Base-by-base conservation (phyloP, 2,797 vertebrate species). In the Acropternis orthonyx region DNA sequence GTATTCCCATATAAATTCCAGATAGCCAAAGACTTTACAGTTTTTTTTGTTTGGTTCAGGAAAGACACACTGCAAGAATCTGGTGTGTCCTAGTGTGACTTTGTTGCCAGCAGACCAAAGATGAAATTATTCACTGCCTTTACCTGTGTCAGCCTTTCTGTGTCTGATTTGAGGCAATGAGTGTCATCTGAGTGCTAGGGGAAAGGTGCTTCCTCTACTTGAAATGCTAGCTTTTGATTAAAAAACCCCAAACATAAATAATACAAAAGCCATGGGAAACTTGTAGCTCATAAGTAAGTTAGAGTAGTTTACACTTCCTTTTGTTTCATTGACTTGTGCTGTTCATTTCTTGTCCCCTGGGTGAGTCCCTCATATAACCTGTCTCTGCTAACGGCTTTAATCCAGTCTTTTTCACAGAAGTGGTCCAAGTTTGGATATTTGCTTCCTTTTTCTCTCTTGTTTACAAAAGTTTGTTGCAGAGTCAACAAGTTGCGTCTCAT, bases 321-420 rank as follows among this genome's bases (percentile, higher is more conserved):
- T 62, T 48, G 32, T 71, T 88, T 77, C 43, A 55, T 12, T 43
- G n/a, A 43, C 27, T 83, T 56, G 6, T 44, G 13, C 8, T 43
- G 10, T 69, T 83, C 0, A 0, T 77, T 12, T 85, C 34, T 44
- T 72, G 12, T 55, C 12, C 4, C 14, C n/a, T 59, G 23, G 6
- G 13, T 1, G 1, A 46, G 28, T 71, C 12, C 7, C 16, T 78
- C 1, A 1, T 20, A 34, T 48, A 32, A 16, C 8, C 10, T 65
- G 3, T 74, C 28, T 49, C 23, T 77, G 43, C 24, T 62, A 44
- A 28, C 63, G n/a, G 27, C 19, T 51, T 55, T 22, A 89, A 36
- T 68, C 10, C 18, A 54, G 0, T 34, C n/a, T 92, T 94, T 89
- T 59, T 89, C 11, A 73, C 8, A 55, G 26, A 86, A 77, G 12